Evolutionary conservation across 2,888 invertebrate genomes (phyloP).

Genomic region (Drosophila merina): DNA sequence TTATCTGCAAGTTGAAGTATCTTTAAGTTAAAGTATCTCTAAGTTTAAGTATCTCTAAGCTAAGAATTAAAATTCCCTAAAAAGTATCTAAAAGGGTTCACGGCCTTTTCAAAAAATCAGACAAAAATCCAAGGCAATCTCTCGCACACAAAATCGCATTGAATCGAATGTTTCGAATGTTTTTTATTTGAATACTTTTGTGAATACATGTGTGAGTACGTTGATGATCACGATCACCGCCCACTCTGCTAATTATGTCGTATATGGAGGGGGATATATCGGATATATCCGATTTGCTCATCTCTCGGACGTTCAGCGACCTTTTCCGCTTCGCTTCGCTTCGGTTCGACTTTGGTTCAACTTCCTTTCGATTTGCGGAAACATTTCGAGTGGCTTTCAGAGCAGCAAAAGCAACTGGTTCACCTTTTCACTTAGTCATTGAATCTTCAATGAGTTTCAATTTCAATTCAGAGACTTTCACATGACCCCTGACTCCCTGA

Average conservation of each 20-base stretch:
- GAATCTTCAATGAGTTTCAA: constrained; percentile 48
- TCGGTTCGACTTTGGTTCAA: constrained; percentile 49
- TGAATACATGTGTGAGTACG: not conserved
- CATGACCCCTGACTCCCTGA: constrained; percentile 45
- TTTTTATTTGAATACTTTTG: constrained; percentile 2
- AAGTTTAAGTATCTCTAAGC: not conserved
- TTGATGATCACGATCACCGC: constrained; percentile 43
- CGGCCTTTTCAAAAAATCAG: constrained; percentile 25
- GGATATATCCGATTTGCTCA: constrained; percentile 25
- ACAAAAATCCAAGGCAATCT: constrained; percentile 30
- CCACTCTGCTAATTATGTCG: constrained; percentile 39
- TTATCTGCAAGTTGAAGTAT: not conserved
- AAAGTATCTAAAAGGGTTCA: constrained; percentile 33
- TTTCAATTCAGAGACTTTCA: constrained; percentile 62
- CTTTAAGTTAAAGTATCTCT: not conserved
- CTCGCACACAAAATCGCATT: not conserved
- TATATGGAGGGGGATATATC: constrained; percentile 14
- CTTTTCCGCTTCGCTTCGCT: constrained; percentile 35
- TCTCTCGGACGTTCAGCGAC: constrained; percentile 67
- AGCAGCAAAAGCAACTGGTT: constrained; percentile 35
- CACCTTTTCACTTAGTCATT: constrained; percentile 48
- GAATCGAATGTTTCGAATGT: not conserved
- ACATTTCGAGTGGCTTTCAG: constrained; percentile 6
- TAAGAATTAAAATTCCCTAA: constrained; percentile 5
- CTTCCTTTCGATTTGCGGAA: constrained; percentile 48